Evolutionary conservation across 2,797 vertebrate genomes (phyloP).

Genomic region (Gymnodraco acuticeps): DNA sequence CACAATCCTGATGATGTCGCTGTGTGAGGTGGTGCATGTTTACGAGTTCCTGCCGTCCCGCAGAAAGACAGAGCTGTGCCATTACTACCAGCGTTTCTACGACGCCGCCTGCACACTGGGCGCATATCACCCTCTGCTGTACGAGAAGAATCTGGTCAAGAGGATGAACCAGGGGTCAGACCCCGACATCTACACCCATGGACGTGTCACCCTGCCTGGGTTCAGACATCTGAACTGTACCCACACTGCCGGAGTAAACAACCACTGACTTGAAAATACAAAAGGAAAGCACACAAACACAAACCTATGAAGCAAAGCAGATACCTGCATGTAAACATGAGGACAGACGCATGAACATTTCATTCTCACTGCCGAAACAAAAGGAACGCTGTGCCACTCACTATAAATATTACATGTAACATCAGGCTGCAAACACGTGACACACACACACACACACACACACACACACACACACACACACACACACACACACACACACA

Average conservation of each 20-base stretch:
- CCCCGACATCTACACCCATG: slow-evolving; percentile 79
- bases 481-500: slow-evolving; percentile 15
- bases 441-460: slow-evolving; percentile 5
- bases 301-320: slow-evolving; percentile 1
- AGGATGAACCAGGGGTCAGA: slow-evolving; percentile 85
- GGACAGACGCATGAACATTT: slow-evolving; percentile 45
- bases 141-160: slow-evolving; percentile 89
- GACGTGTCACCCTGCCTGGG: slow-evolving; percentile 84
- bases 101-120: slow-evolving; percentile 87
- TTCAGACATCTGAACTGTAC: slow-evolving; percentile 81
- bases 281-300: not conserved
- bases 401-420: slow-evolving; percentile 14
- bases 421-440: not conserved
- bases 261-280: slow-evolving; percentile 22
- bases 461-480: slow-evolving; percentile 3
- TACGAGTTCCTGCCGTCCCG: slow-evolving; percentile 88
- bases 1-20: slow-evolving; percentile 87
- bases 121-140: slow-evolving; percentile 88
- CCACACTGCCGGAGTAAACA: not conserved
- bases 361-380: slow-evolving; percentile 37
- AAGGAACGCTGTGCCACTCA: slow-evolving; percentile 8
- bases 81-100: slow-evolving; percentile 86
- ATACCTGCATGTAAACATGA: slow-evolving; percentile 43
- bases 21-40: slow-evolving; percentile 86
- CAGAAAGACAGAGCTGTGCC: slow-evolving; percentile 86